A percentile compares a stretch with the other conserved stretches of the same genome.
These are phyloP conservation scores for Loripinus fragilis DNA, from an alignment of 2,888 invertebrate genomes.

Conservation along the genomic window DNA sequence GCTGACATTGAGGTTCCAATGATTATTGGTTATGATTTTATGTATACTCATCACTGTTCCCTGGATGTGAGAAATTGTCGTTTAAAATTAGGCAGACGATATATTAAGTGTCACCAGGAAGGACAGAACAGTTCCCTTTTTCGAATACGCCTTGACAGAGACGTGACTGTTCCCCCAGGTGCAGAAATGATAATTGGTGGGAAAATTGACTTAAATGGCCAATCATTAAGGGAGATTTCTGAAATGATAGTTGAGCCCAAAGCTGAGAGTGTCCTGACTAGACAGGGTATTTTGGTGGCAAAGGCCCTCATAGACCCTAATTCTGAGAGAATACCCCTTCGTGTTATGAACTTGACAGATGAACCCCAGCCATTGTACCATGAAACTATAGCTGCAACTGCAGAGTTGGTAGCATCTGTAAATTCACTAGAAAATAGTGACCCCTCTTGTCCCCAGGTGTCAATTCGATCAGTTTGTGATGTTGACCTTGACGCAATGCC, in stretches of 20 bases:
- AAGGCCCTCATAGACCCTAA: neutral
- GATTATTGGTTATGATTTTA: conserved; percentile 12
- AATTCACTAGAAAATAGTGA: too few relatives aligned
- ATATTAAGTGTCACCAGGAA: neutral
- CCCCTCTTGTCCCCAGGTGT: neutral
- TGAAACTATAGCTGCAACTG: too few relatives aligned
- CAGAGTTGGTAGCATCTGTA: too few relatives aligned
- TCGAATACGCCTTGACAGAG: neutral
- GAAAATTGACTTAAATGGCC: neutral
- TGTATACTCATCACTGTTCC: neutral
- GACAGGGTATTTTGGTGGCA: neutral
- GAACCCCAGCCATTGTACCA: too few relatives aligned
- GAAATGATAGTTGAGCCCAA: conserved; percentile 3
- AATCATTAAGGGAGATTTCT: neutral
- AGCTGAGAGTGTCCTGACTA: neutral
- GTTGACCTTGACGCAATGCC: neutral
- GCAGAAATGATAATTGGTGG: conserved; percentile 12
- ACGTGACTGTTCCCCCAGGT: neutral
- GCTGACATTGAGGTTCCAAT: conserved; percentile 3
- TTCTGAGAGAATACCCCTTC: neutral
- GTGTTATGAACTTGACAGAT: neutral
- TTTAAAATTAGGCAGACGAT: neutral
- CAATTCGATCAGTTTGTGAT: neutral
- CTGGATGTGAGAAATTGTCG: neutral
- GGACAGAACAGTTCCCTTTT: neutral